Base-by-base conservation (phyloP, 1,140 invertebrate species). In the Drosophila lacteicornis region DNA sequence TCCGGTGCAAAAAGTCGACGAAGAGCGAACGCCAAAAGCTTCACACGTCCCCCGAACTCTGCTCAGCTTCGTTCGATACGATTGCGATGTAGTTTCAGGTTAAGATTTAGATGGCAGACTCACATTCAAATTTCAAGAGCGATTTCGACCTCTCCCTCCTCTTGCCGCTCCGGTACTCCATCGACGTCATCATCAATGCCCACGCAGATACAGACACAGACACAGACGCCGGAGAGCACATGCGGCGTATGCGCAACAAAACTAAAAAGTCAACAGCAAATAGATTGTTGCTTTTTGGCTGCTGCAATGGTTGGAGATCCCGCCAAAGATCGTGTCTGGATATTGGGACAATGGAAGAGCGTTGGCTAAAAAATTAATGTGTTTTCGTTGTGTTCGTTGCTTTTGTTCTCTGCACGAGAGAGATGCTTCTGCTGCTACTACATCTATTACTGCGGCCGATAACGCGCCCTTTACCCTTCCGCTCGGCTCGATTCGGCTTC, bases 1-100 rank as follows among this genome's bases (percentile, higher is more conserved):
- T 77, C 83, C 84, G 84, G 84, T 55, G 82, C 67, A 88, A 88
- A 88, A 79, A 50, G 42, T 58, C 56, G 58, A 65, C 63, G 67
- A 77, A 60, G 86, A 83, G 79, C 73, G 73, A 73, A 65, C 50
- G 55, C 62, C 17, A 11, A 82, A 79, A 87, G 84, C 83, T 80
- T 58, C 36, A 51, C 61, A 50, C 56, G 56, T 45, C 74, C 19
- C 53, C 12, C 27, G 38, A 67, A 71, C 61, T 15, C 19, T n/a
- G 43, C 27, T 67, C n/a, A 25, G 47, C 45, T 30, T 13, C 17
- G 17, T 33, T 17, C 15, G 17, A 22, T 36, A 60, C 33, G 27
- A 36, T 58, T 45, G 11, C 27, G 12, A 33, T 49, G 50, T 42
- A 17, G 40, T 59, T 50, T 50, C 45, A 43, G 30, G 36, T 59